Evolutionary conservation across 2,797 vertebrate species (phyloP), one percentile per base, ranked within the genome.

Genomic region (Masticophis lateralis): DNA sequence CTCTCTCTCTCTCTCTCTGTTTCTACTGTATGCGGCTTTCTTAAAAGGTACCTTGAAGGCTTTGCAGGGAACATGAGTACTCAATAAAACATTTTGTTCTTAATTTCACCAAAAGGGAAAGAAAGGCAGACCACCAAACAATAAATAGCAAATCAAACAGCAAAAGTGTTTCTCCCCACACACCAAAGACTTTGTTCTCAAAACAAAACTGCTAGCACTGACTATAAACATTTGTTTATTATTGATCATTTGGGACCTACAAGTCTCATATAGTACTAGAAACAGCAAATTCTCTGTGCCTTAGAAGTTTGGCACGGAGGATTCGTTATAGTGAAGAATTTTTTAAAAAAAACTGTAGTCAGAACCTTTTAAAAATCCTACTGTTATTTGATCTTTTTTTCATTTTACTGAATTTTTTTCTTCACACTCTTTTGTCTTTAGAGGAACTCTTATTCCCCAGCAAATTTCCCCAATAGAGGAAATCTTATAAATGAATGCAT

Each of bases 141-240:
- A 95, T 90, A 96, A 95, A 96, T 92, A 94, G 59, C 93, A 93
- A 94, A 96, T 95, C 96, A 94, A 92, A 95, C 90, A 94, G 92
- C 90, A 93, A 90, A 90, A 95, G 63, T 91, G 92, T 94, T 87
- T 90, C 92, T 94, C 94, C 92, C 92, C 88, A 43, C 57, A 74
- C 90, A 92, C 69, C 94, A 66, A 94, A 95, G 92, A 57, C 47
- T 25, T 91, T 87, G 74, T 94, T 95, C 92, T 95, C 93, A 95
- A 97, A 96, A 92, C 86, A 60, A 95, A 95, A 95, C 87, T 66
- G 92, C 93, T 95, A 95, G 93, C 56, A 90, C 32, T 93, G 86
- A 95, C 93, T 92, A 92, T 83, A 95, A 96, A 95, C 90, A 53
- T 94, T 95, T 96, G 95, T 91, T 96, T 95, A 95, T 87, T 95